phyloP scores from a whole-genome alignment of 2,113 vertebrate genomes.

The Dinomys branickii region DNA sequence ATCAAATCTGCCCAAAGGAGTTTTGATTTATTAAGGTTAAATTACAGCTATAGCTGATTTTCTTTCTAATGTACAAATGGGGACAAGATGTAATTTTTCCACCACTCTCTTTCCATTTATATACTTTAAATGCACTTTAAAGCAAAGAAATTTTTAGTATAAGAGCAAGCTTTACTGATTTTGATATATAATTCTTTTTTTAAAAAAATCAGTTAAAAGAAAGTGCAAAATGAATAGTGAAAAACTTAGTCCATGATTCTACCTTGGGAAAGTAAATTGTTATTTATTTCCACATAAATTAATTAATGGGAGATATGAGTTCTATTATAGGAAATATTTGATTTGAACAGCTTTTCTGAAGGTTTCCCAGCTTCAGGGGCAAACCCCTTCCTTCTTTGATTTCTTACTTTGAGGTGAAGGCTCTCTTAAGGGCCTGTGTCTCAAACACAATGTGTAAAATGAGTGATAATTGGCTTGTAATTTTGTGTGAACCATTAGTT shows the following conservation, averaged over 20 bases:
- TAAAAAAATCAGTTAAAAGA: conserved; percentile 60
- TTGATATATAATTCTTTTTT: conserved; percentile 6
- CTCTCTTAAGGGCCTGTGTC: not conserved
- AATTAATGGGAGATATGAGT: not conserved
- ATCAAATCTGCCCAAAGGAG: conserved; percentile 59
- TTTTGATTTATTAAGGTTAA: conserved; percentile 72
- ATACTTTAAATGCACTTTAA: conserved; percentile 59
- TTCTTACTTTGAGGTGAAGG: not conserved
- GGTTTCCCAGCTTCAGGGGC: not conserved
- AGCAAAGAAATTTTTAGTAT: conserved; percentile 53
- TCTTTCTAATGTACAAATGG: conserved; percentile 67
- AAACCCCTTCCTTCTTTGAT: not conserved
- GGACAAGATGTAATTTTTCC: conserved; percentile 65
- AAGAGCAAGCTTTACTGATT: conserved; percentile 25
- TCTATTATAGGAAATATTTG: conserved; percentile 40
- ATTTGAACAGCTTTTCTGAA: conserved; percentile 34
- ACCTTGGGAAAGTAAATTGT: conserved; percentile 46
- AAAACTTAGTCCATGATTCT: conserved; percentile 4
- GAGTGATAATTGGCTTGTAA: conserved; percentile 35
- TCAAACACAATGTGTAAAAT: not conserved
- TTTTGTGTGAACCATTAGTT: conserved; percentile 24
- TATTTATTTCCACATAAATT: conserved; percentile 47
- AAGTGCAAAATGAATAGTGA: conserved; percentile 41
- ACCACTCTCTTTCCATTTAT: conserved; percentile 62
- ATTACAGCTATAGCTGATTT: conserved; percentile 65